Conservation (phyloP, 1,140 invertebrate genomes). For the Trichonephila inaurata region DNA sequence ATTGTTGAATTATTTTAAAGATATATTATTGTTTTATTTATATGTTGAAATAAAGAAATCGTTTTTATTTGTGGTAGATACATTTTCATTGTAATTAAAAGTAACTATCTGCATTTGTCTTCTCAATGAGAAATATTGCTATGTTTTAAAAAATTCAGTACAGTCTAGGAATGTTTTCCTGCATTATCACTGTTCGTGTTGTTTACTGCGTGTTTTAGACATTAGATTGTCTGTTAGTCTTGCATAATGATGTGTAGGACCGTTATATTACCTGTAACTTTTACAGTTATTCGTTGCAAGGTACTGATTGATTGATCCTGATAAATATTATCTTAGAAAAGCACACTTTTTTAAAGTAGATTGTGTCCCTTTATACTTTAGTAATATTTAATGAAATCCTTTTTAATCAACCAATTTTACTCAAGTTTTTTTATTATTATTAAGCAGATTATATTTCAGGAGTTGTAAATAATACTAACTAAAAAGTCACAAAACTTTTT, state of each 20-base stretch:
- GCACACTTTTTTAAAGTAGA: background rate
- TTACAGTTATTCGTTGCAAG: conserved; percentile 44
- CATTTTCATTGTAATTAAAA: conserved; percentile 33
- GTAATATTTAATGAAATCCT: too few species aligned
- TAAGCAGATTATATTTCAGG: too few species aligned
- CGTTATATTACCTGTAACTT: conserved; percentile 34
- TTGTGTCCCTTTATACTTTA: background rate
- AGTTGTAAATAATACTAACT: too few species aligned
- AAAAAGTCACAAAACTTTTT: too few species aligned
- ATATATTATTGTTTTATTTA: conserved; percentile 73
- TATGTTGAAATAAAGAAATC: conserved; percentile 34
- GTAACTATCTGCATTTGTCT: background rate
- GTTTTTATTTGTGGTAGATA: conserved; percentile 46
- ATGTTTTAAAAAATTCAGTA: conserved; percentile 52
- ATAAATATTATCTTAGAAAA: conserved; percentile 53
- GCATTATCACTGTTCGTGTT: conserved; percentile 68
- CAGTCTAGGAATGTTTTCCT: conserved; percentile 61
- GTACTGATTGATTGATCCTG: conserved; percentile 27
- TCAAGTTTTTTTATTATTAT: too few species aligned
- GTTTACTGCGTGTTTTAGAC: conserved; percentile 67
- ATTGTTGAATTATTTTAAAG: conserved; percentile 65
- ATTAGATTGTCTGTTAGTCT: conserved; percentile 65
- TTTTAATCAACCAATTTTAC: too few species aligned
- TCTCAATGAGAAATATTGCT: background rate
- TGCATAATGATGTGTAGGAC: conserved; percentile 54